Evolutionary conservation across 2,113 vertebrate genomes (phyloP).

Genomic region (Callipepla squamata): DNA sequence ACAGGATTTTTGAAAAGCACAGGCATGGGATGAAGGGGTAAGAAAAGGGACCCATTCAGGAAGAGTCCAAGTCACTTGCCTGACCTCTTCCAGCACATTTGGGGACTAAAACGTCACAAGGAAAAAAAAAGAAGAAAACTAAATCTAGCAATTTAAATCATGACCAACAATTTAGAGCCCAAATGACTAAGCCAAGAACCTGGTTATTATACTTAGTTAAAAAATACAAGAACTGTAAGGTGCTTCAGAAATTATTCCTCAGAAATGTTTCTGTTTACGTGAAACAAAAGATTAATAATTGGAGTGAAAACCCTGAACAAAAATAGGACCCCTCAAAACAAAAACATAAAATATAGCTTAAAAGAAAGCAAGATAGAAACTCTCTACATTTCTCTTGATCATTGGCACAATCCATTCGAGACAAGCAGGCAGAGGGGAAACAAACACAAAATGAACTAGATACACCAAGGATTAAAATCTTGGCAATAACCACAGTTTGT

Average conservation of each 20-base stretch:
- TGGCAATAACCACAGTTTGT: neutral
- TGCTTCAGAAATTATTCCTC: neutral
- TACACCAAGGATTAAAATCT: neutral
- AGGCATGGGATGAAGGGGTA: neutral
- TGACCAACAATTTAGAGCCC: neutral
- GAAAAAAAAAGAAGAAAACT: neutral
- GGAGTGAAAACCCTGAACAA: neutral
- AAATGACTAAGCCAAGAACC: neutral
- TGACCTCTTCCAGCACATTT: neutral
- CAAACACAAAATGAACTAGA: neutral
- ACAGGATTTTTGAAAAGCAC: neutral
- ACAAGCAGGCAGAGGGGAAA: neutral
- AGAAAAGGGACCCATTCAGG: neutral
- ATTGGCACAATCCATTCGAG: neutral
- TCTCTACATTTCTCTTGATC: neutral
- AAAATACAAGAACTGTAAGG: neutral
- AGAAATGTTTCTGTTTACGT: neutral
- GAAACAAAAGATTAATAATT: neutral
- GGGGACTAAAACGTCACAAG: neutral
- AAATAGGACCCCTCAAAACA: neutral
- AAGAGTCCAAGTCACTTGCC: accelerated
- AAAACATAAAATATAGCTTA: neutral
- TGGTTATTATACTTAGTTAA: neutral
- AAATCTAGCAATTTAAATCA: neutral
- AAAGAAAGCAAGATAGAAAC: neutral